Evolutionary conservation across 2,888 invertebrate genomes (phyloP).

Genomic region (Hemicrepidius hirtus): DNA sequence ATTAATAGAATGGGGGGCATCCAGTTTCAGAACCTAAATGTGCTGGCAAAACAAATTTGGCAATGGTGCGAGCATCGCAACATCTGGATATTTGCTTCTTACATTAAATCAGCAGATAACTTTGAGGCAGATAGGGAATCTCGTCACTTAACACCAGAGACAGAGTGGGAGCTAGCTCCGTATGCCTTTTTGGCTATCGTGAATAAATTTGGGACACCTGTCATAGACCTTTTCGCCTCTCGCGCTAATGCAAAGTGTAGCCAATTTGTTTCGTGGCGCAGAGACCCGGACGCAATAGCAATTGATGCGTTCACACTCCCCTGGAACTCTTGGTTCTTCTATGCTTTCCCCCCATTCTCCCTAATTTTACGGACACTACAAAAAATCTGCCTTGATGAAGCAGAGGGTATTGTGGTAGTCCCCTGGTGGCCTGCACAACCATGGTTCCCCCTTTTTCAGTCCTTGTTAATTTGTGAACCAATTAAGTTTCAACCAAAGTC

Average conservation of each 20-base stretch:
- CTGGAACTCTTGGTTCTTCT: slow-evolving; percentile 40
- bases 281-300: slow-evolving; percentile 32
- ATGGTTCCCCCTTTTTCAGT: slow-evolving; percentile 61
- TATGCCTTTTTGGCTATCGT: background rate
- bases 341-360: slow-evolving; percentile 62
- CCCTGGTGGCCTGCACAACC: slow-evolving; percentile 61
- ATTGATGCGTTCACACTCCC: slow-evolving; percentile 43
- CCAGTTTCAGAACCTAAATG: too few relatives aligned
- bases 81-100: too few relatives aligned
- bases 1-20: too few relatives aligned
- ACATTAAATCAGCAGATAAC: slow-evolving; percentile 42
- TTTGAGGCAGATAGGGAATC: slow-evolving; percentile 41
- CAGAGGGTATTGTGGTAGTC: slow-evolving; percentile 61
- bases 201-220: slow-evolving; percentile 12
- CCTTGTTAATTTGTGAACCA: background rate
- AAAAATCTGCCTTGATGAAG: slow-evolving; percentile 61
- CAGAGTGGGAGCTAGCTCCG: too few relatives aligned
- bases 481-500: slow-evolving; percentile 22
- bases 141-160: slow-evolving; percentile 1
- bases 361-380: slow-evolving; percentile 58
- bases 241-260: slow-evolving; percentile 33
- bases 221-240: slow-evolving; percentile 30
- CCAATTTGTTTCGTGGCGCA: slow-evolving; percentile 32
- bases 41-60: too few relatives aligned
- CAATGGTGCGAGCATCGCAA: too few relatives aligned